These are phyloP conservation scores for Pimephales promelas DNA, from an alignment of 2,113 vertebrate genomes.

Conservation along the genomic window DNA sequence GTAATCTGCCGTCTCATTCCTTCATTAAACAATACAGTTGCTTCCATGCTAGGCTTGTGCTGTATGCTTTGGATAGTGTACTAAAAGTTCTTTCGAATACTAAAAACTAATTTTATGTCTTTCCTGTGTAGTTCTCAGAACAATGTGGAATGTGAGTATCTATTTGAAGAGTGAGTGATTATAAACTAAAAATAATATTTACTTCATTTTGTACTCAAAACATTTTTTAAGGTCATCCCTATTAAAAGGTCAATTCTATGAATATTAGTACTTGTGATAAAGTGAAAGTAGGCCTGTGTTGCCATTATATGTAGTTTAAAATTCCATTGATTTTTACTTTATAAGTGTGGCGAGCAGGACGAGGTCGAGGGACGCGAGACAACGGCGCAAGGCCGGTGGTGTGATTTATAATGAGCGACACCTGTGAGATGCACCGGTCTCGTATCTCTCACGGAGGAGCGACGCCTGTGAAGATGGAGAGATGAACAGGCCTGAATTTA, in stretches of 20 bases:
- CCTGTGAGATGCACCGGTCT: too few relatives aligned
- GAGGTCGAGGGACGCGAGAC: too few relatives aligned
- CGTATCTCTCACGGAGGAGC: too few relatives aligned
- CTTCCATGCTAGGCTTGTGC: slow-evolving; percentile 74
- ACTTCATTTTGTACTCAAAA: slow-evolving; percentile 20
- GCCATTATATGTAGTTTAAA: not conserved
- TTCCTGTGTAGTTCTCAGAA: slow-evolving; percentile 80
- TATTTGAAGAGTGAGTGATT: slow-evolving; percentile 58
- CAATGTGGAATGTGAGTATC: slow-evolving; percentile 81
- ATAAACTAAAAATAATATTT: slow-evolving; percentile 34
- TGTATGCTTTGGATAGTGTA: slow-evolving; percentile 60
- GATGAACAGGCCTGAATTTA: too few relatives aligned
- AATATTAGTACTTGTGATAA: slow-evolving; percentile 26
- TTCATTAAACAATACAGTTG: slow-evolving; percentile 72
- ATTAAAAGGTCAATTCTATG: not conserved
- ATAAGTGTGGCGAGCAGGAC: not conserved
- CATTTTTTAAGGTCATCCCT: not conserved
- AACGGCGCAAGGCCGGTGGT: too few relatives aligned
- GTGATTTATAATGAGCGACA: too few relatives aligned
- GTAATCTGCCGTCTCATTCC: slow-evolving; percentile 66
- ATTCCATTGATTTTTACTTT: not conserved
- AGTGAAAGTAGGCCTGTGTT: not conserved
- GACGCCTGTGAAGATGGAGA: too few relatives aligned
- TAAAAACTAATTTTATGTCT: slow-evolving; percentile 70
- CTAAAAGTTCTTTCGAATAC: slow-evolving; percentile 30